Evolutionary conservation across 2,888 invertebrate genomes (phyloP).

Genomic region (Andrena praecox): DNA sequence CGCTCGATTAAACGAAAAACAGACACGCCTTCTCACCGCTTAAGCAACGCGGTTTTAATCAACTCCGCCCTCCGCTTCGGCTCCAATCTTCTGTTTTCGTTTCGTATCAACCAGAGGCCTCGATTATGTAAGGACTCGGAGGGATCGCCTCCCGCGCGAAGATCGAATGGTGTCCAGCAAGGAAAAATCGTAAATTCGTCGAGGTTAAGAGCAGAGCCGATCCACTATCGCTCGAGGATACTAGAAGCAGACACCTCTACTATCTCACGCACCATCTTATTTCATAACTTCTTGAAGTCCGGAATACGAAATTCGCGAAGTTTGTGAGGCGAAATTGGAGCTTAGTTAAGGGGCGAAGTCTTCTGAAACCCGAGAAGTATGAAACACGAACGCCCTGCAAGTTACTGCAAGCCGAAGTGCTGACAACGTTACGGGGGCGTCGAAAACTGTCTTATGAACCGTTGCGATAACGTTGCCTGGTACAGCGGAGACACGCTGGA

Average conservation of each 20-base stretch:
- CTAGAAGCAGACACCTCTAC: no score
- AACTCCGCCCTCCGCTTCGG: no score
- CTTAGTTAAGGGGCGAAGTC: not conserved
- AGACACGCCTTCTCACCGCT: not conserved
- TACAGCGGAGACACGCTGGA: no score
- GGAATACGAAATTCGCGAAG: not conserved
- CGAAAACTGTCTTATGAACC: not conserved
- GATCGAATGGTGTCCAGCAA: no score
- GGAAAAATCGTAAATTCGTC: no score
- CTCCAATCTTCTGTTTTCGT: no score
- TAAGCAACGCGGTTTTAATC: not conserved
- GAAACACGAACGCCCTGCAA: not conserved
- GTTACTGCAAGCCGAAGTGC: not conserved
- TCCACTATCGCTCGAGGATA: no score
- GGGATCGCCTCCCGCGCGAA: no score
- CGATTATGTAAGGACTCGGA: no score
- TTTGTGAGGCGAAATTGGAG: not conserved
- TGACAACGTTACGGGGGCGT: not conserved
- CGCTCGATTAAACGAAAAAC: slow-evolving; percentile 12
- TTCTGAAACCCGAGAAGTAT: not conserved
- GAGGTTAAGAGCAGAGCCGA: no score
- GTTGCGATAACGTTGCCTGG: not conserved
- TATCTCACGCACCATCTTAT: not conserved
- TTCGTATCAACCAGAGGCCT: no score
- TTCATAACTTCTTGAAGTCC: not conserved